These are phyloP conservation scores for Pangasius krempfi DNA, from an alignment of 2,797 vertebrate genomes.

Conservation along the genomic window DNA sequence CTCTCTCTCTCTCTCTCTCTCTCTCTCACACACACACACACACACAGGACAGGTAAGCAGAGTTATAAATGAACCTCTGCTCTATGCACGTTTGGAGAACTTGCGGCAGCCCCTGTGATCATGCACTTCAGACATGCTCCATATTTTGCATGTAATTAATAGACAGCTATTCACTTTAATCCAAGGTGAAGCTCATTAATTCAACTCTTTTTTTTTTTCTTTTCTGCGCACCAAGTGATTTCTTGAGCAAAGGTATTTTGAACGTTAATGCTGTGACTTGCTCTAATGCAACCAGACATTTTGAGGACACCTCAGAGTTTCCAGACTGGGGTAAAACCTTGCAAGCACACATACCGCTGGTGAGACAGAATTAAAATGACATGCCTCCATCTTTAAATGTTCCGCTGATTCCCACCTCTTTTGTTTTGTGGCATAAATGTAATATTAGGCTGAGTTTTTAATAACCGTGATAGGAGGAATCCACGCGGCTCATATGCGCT, in stretches of 20 bases:
- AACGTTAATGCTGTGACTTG: slow-evolving; percentile 58
- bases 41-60: slow-evolving; percentile 26
- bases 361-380: slow-evolving; percentile 58
- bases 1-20: neutral
- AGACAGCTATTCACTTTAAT: slow-evolving; percentile 58
- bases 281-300: slow-evolving; percentile 61
- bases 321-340: slow-evolving; percentile 51
- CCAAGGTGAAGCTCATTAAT: slow-evolving; percentile 63
- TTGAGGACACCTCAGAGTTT: slow-evolving; percentile 60
- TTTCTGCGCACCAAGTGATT: slow-evolving; percentile 52
- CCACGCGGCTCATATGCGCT: neutral
- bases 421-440: slow-evolving; percentile 46
- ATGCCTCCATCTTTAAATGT: slow-evolving; percentile 53
- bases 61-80: slow-evolving; percentile 43
- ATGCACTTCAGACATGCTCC: slow-evolving; percentile 52
- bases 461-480: slow-evolving; percentile 47
- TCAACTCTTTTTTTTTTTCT: slow-evolving; percentile 42
- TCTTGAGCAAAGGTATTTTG: slow-evolving; percentile 52
- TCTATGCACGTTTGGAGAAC: slow-evolving; percentile 33
- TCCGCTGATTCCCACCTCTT: slow-evolving; percentile 52
- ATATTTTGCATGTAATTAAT: slow-evolving; percentile 63
- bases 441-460: slow-evolving; percentile 48
- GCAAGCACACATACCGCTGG: slow-evolving; percentile 45
- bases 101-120: slow-evolving; percentile 50
- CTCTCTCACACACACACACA: neutral